A percentile compares a stretch with the other conserved stretches of the same genome.
These are phyloP conservation scores for Oligia strigilis DNA, from an alignment of 2,888 invertebrate species.

Conservation along the genomic window DNA sequence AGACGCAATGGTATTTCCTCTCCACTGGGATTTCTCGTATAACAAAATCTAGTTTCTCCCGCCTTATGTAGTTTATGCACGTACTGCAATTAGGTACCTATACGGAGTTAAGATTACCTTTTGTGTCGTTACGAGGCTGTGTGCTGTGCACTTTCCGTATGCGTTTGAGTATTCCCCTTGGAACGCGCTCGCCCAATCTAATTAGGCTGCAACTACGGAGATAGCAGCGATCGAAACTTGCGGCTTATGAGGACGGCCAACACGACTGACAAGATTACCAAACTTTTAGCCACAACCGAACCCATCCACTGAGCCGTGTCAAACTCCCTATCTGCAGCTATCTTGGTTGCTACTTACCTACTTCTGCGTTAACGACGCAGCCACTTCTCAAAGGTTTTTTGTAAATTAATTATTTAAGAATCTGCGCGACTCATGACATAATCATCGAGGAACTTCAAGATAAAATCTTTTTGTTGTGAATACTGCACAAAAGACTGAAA, in stretches of 20 bases:
- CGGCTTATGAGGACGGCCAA: conserved; percentile 75
- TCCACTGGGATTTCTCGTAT: conserved; percentile 36
- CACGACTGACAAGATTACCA: conserved; percentile 80
- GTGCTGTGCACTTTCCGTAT: conserved; percentile 69
- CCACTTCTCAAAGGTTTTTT: conserved; percentile 68
- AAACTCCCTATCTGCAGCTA: conserved; percentile 58
- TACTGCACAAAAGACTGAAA: conserved; percentile 75
- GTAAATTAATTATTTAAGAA: conserved; percentile 74
- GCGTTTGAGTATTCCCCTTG: conserved; percentile 61
- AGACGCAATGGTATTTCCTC: conserved; percentile 22
- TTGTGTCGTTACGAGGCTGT: conserved; percentile 64
- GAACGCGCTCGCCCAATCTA: conserved; percentile 78
- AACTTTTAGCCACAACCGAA: conserved; percentile 75
- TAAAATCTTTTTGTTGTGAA: conserved; percentile 80
- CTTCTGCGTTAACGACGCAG: conserved; percentile 55
- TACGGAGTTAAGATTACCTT: conserved; percentile 67
- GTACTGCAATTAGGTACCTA: conserved; percentile 47
- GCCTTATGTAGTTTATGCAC: conserved; percentile 47
- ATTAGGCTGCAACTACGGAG: conserved; percentile 81
- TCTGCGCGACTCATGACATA: conserved; percentile 73
- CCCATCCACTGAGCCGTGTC: conserved; percentile 54
- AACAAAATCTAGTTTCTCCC: conserved; percentile 48
- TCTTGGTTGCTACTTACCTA: conserved; percentile 49
- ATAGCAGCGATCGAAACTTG: conserved; percentile 82
- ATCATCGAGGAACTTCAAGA: conserved; percentile 74